These are phyloP conservation scores for Peucedramus taeniatus DNA, from an alignment of 2,113 vertebrate species.

Conservation along the genomic window DNA sequence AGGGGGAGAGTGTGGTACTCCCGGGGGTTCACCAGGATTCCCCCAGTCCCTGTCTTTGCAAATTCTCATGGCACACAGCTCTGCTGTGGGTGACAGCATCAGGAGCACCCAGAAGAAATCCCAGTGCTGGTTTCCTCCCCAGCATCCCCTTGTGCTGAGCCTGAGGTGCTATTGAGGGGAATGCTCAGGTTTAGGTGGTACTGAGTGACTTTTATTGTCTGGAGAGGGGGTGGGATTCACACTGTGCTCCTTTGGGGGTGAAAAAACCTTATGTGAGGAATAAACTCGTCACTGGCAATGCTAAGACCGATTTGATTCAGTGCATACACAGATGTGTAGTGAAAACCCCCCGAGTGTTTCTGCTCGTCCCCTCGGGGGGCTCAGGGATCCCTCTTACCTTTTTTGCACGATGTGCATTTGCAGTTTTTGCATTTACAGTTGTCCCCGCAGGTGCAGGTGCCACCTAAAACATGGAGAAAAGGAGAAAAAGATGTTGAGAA, in stretches of 20 bases:
- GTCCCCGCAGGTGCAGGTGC: constrained; percentile 79
- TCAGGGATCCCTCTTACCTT: constrained; percentile 26
- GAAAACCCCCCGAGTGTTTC: neutral
- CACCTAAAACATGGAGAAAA: constrained; percentile 62
- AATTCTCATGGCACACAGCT: accelerated
- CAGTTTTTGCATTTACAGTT: constrained; percentile 85
- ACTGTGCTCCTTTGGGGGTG: neutral
- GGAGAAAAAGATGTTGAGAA: neutral
- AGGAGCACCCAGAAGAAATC: neutral
- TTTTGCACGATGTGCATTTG: constrained; percentile 79
- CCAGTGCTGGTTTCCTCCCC: accelerated
- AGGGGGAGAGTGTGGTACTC: neutral
- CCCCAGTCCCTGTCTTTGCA: neutral
- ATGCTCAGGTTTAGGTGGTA: neutral
- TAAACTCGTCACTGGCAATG: neutral
- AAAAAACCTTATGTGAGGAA: neutral
- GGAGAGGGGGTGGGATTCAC: neutral
- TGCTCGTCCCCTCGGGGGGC: accelerated
- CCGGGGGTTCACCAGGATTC: accelerated
- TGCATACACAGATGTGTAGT: neutral
- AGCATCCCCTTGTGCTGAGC: neutral
- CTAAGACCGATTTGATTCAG: neutral
- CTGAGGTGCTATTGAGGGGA: neutral
- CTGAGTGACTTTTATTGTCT: neutral
- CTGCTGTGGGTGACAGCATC: neutral